Base-by-base conservation (phyloP, 2,797 vertebrate species). In the Labroides dimidiatus region DNA sequence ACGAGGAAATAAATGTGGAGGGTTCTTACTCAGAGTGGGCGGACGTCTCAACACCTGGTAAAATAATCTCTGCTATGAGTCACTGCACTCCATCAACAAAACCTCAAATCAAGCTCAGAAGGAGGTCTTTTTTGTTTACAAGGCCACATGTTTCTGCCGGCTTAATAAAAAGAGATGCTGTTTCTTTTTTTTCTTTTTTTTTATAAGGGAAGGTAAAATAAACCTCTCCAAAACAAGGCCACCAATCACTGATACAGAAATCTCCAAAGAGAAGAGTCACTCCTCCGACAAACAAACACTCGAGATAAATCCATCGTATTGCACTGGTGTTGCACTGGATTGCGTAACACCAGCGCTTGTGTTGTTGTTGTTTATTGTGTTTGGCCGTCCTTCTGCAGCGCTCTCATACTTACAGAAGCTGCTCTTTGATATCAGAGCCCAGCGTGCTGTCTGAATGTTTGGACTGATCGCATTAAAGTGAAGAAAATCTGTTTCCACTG, bases 401-500 rank as follows among this genome's bases (percentile, higher is more conserved):
- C 72, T 24, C 58, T 41, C 30, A 62, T 51, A 64, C 60, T 44
- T 41, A 70, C 15, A 23, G 50, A 69, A 16, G 37, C 47, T n/a
- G 49, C 57, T 58, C 63, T 57, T 74, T 59, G 75, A 74, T 56
- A 57, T 54, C 17, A 69, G 63, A 69, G 37, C 72, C 13, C 70
- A 69, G 65, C 47, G 12, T 45, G 75, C 14, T 6, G 6, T 59
- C 64, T 64, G 50, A 62, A 65, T 80, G 72, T 77, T 27, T 77
- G 59, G 81, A 77, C 73, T 60, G 43, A 42, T 43, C 1, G 17
- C 58, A 49, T 61, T 9, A 11, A 76, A 59, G 66, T 64, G 59
- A 57, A 69, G 68, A 36, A 79, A 78, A 81, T 76, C 71, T 71
- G 64, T 52, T 77, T 84, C 61, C 43, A 23, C 4, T 42, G 23